Evolutionary conservation across 2,113 vertebrate genomes (phyloP), one percentile per base, ranked within the genome.

Genomic region (Limanda limanda): DNA sequence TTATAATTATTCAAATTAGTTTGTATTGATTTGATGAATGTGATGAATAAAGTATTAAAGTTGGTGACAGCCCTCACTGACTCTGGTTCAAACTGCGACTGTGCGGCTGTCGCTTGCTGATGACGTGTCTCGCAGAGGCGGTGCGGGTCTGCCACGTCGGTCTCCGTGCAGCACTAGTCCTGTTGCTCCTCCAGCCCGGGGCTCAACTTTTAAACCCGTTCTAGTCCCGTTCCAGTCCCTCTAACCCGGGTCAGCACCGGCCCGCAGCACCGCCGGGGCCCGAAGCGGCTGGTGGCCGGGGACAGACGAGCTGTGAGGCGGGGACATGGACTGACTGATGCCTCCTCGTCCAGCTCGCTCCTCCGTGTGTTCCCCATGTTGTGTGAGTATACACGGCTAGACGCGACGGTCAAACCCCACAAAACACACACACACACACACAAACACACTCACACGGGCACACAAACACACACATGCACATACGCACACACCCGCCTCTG

Each of bases 131-230:
- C 0, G 2, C 61, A 86, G 88, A 80, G 86, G 92, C 65, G 92
- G 90, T 91, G 59, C 87, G 61, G 80, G 37, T 93, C 80, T 95
- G 94, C 94, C 94, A 95, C 94, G 94, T 95, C 94, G 94, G 92
- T 94, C 80, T 91, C 81, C 66, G 89, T 89, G 91, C 74, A 87
- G 86, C 79, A 73, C 78, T 86, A 81, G 80, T 82, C 82, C 89
- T 90, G 92, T 89, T 89, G 89, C 83, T 87, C 68, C 68, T 78
- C 63, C 59, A 77, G 82, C 71, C 68, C 51, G 6, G 62, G 52
- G 68, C 27, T 42, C 66, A 85, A 92, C 85, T 91, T 93, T 90
- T 65, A 11, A 51, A 74, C 8, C 54, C 75, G 47, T 74, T 87
- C 85, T 74, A 48, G n/a, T 71, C 75, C 15, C n/a, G n/a, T n/a